Percentiles rank a stretch among this genome's conserved stretches.
These are phyloP conservation scores for Callyntrura guangdongensis DNA, from an alignment of 2,888 invertebrate species.

Conservation along the genomic window DNA sequence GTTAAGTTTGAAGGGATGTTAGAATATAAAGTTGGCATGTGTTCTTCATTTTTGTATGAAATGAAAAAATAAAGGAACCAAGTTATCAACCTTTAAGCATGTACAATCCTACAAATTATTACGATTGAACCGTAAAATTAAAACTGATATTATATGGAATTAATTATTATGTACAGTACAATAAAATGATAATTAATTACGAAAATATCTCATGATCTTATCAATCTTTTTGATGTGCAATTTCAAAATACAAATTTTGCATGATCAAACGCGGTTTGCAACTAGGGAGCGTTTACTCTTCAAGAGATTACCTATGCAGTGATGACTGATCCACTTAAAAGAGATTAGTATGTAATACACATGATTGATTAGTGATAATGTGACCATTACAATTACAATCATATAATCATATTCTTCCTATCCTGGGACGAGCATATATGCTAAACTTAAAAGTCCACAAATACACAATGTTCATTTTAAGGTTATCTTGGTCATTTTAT, in stretches of 20 bases:
- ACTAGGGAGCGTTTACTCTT: too few relatives aligned
- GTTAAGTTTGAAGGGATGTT: neutral
- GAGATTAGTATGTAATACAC: too few relatives aligned
- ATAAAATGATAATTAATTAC: neutral
- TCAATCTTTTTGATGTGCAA: neutral
- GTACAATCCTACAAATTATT: conserved; percentile 8
- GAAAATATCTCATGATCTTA: neutral
- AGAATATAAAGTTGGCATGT: conserved; percentile 5
- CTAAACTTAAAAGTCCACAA: neutral
- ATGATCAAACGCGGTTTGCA: too few relatives aligned
- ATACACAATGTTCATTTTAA: neutral
- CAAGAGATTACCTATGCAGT: too few relatives aligned
- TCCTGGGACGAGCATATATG: too few relatives aligned
- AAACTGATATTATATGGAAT: neutral
- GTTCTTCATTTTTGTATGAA: conserved; percentile 43
- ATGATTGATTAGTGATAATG: too few relatives aligned
- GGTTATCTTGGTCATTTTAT: conserved; percentile 8
- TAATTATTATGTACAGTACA: neutral
- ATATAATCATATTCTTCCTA: too few relatives aligned
- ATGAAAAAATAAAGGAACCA: conserved; percentile 18
- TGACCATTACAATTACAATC: too few relatives aligned
- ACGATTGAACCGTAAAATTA: neutral
- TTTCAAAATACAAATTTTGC: too few relatives aligned
- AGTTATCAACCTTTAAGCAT: neutral
- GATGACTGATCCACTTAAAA: too few relatives aligned